Conservation (phyloP, 2,113 vertebrate species). For the Mustela lutreola region DNA sequence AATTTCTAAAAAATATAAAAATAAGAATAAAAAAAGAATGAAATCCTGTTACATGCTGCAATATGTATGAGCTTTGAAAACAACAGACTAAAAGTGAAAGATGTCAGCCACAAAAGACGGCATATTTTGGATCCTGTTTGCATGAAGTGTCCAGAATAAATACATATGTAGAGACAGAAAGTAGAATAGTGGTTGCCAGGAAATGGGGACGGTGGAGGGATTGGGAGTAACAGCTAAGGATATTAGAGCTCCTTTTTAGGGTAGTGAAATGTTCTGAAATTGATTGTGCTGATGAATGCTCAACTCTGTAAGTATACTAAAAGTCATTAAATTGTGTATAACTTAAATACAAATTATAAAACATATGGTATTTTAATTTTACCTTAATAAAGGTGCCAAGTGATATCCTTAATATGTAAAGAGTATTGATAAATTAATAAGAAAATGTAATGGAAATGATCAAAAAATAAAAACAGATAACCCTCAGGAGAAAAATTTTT, state of each 20-base stretch:
- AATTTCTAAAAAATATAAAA: neutral
- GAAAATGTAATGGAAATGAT: constrained; percentile 31
- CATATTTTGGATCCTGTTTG: neutral
- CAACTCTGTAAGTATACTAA: neutral
- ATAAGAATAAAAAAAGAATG: neutral
- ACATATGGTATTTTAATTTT: constrained; percentile 5
- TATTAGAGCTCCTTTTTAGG: neutral
- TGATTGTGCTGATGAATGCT: neutral
- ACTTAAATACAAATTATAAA: neutral
- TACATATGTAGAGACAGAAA: neutral
- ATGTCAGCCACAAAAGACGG: constrained; percentile 1
- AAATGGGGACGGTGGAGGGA: neutral
- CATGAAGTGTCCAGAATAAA: neutral
- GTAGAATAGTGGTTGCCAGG: neutral
- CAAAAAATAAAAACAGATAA: constrained; percentile 6
- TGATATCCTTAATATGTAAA: constrained; percentile 20
- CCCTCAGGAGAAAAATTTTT: neutral
- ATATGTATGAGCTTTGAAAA: neutral
- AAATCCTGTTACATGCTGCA: neutral
- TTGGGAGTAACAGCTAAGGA: neutral
- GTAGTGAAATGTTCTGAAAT: constrained; percentile 5
- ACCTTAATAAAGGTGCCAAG: neutral
- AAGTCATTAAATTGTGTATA: neutral
- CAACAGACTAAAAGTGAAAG: constrained; percentile 2
- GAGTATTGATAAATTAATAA: constrained; percentile 33